Percentiles rank a stretch among this genome's conserved stretches.
Evolutionary conservation across 2,113 vertebrate genomes (phyloP).

Genomic region (Balaenoptera acutorostrata): DNA sequence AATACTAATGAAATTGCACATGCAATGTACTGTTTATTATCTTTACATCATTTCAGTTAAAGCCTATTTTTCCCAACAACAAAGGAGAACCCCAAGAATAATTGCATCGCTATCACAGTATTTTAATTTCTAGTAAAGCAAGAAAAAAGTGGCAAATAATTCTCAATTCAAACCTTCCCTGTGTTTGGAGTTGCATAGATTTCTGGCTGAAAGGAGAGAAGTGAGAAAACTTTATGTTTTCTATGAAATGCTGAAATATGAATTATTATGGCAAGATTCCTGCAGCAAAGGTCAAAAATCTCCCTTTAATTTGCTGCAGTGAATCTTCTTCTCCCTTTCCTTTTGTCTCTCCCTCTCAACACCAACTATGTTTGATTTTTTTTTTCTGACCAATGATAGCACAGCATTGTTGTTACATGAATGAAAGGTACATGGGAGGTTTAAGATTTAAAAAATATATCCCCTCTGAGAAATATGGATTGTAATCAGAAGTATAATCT

Average conservation of each 20-base stretch:
- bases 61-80: not conserved
- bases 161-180: not conserved
- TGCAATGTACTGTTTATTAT: not conserved
- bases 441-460: not conserved
- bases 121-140: conserved; percentile 8
- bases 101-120: not conserved
- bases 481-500: conserved; percentile 9
- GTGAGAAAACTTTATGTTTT: not conserved
- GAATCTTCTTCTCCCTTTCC: not conserved
- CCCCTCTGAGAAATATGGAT: not conserved
- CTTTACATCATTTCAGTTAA: not conserved
- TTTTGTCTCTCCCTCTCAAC: not conserved
- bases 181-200: not conserved
- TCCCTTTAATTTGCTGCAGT: not conserved
- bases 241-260: not conserved
- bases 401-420: not conserved
- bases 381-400: not conserved
- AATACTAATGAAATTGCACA: not conserved
- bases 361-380: not conserved
- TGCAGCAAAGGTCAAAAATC: not conserved
- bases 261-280: conserved; percentile 12
- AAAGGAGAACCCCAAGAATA: not conserved
- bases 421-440: not conserved
- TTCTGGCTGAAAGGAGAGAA: not conserved
- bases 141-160: not conserved